Evolutionary conservation across 2,888 invertebrate genomes (phyloP).

Genomic region (Drosophila peninsularis): DNA sequence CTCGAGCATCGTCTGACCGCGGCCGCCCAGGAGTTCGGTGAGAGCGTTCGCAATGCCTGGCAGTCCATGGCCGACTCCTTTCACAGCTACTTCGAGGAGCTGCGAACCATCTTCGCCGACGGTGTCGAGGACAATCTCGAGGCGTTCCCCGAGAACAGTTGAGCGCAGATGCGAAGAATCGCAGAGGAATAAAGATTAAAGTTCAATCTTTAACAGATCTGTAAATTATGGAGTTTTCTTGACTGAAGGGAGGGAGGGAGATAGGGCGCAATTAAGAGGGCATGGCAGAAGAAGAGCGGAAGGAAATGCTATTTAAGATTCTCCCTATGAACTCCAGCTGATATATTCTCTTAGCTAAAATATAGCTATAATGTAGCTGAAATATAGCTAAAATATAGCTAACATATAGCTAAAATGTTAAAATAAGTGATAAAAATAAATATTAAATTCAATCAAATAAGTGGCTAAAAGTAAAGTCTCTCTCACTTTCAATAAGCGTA

Average conservation of each 20-base stretch:
- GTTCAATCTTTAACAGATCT: too few relatives aligned
- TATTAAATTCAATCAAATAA: too few relatives aligned
- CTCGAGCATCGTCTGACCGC: conserved; percentile 50
- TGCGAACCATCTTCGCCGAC: conserved; percentile 42
- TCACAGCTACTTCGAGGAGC: conserved; percentile 53
- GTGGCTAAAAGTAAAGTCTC: too few relatives aligned
- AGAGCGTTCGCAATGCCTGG: conserved; percentile 67
- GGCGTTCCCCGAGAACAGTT: background rate
- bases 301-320: too few relatives aligned
- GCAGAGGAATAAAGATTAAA: background rate
- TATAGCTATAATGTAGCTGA: too few relatives aligned
- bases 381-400: too few relatives aligned
- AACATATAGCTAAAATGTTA: too few relatives aligned
- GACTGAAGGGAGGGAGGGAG: background rate
- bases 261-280: background rate
- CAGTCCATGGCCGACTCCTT: conserved; percentile 66
- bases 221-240: background rate
- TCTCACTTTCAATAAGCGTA: too few relatives aligned
- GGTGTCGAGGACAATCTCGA: conserved; percentile 20
- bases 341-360: too few relatives aligned
- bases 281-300: too few relatives aligned
- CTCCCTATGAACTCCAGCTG: too few relatives aligned
- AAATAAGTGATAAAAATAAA: too few relatives aligned
- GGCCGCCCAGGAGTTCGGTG: conserved; percentile 55
- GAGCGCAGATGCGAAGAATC: background rate